Base-by-base conservation (phyloP, 2,113 vertebrate genomes). In the Charina bottae region DNA sequence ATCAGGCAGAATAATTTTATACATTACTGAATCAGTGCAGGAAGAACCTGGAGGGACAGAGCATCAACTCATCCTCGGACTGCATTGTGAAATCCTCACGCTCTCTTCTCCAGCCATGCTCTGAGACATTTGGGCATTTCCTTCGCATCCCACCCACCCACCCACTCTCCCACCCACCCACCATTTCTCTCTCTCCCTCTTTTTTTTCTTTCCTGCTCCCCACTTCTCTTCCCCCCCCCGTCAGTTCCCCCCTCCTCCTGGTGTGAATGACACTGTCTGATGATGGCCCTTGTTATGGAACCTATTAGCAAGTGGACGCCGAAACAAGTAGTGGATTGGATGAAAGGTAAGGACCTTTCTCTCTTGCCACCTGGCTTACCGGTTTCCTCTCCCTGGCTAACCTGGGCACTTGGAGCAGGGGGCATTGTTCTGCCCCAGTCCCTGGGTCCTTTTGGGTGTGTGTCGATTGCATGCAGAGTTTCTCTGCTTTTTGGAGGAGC, bases 301-400 rank as follows among this genome's bases (percentile, higher is more conserved):
- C 98, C 98, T 97, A 98, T 98, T 98, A 98, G 98, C 97, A 99
- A 99, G 98, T 98, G 98, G 98, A 98, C 97, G 95, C 97, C 97
- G 97, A 98, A 99, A 98, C 98, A 99, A 97, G 98, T 98, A 95
- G 97, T 98, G 97, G 98, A 98, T 97, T 99, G 98, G 98, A 98
- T 98, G 98, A 98, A 99, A 98, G 98, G 98, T 99, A 98, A 58
- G 96, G 92, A 92, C 93, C 17, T 96, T 97, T 93, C n/a, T 87
- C 92, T 95, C 1, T 0, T 55, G 24, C 54, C 42, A 2, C 26
- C 53, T 46, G 13, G 56, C 68, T 46, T 24, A 46, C 23, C 21
- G 24, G 1, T 10, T 83, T 7, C 19, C 8, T 10, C 49, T 46
- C 26, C 33, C 26, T 62, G 13, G 24, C 72, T 95, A 95, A 90